A percentile compares a stretch with the other conserved stretches of the same genome.
phyloP scores from a whole-genome alignment of 2,797 vertebrate species.

The Acrocephalus scirpaceus region DNA sequence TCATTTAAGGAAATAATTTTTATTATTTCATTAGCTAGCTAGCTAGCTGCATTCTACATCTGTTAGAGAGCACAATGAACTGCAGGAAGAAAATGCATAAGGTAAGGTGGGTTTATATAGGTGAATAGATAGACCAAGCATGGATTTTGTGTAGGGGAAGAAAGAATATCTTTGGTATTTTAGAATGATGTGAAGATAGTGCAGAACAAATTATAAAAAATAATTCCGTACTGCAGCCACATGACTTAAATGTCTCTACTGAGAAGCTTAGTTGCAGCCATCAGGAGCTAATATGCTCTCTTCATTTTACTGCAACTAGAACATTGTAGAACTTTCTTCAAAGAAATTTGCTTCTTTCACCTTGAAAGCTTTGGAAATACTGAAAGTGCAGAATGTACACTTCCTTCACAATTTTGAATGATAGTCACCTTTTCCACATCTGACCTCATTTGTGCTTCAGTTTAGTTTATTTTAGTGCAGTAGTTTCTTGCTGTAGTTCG shows the following conservation, averaged over 20 bases:
- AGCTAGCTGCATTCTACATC: background rate
- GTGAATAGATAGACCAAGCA: background rate
- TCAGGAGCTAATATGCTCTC: fast-evolving
- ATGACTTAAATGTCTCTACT: background rate
- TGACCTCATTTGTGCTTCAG: background rate
- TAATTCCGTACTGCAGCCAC: background rate
- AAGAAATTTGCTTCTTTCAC: background rate
- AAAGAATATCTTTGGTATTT: background rate
- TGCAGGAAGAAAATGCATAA: background rate
- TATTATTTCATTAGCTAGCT: too few relatives aligned
- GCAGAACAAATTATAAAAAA: background rate
- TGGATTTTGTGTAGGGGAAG: background rate
- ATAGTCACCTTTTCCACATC: background rate
- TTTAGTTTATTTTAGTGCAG: background rate
- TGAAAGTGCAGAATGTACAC: background rate
- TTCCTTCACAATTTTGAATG: background rate
- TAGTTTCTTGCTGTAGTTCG: background rate
- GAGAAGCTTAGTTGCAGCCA: background rate
- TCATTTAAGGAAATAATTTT: background rate
- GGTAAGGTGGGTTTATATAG: background rate
- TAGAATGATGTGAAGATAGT: background rate
- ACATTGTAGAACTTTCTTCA: background rate
- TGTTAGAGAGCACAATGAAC: background rate
- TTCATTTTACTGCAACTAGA: background rate
- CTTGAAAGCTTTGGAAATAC: background rate